Conservation (phyloP, 2,113 vertebrate genomes). For the Chrysochloris asiatica region DNA sequence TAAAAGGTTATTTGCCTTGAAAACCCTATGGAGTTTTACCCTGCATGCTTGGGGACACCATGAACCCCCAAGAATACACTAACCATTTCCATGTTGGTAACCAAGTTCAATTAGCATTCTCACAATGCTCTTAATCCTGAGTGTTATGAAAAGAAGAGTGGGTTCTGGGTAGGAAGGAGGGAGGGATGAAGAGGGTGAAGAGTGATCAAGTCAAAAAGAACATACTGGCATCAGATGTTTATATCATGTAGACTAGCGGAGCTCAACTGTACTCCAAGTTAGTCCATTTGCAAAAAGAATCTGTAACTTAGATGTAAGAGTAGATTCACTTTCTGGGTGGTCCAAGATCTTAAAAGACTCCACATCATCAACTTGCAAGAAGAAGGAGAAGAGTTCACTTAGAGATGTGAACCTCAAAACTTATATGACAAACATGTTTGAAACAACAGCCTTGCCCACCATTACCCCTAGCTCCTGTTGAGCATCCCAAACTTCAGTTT, state of each 20-base stretch:
- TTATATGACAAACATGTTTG: background rate
- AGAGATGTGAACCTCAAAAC: background rate
- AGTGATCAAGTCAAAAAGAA: background rate
- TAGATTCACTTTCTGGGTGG: background rate
- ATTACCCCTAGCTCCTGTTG: too few relatives aligned
- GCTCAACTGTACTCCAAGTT: background rate
- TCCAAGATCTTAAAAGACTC: constrained; percentile 4
- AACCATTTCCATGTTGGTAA: background rate
- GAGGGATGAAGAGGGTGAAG: background rate
- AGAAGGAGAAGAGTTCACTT: background rate
- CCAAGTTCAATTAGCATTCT: background rate
- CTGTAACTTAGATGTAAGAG: constrained; percentile 24
- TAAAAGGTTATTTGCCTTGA: background rate
- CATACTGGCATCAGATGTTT: background rate
- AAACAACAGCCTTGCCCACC: background rate
- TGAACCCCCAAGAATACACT: background rate
- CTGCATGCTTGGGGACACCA: background rate
- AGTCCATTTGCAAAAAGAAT: constrained; percentile 45
- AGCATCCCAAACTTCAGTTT: background rate
- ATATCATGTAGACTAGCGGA: background rate
- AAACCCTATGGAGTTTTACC: background rate
- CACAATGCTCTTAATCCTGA: background rate
- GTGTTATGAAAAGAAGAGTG: background rate
- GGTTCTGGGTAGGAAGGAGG: background rate
- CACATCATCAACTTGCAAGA: constrained; percentile 1